A percentile compares a stretch with the other conserved stretches of the same genome.
These are phyloP conservation scores for Cephalopholis sonnerati DNA, from an alignment of 2,113 vertebrate genomes.

Conservation along the genomic window DNA sequence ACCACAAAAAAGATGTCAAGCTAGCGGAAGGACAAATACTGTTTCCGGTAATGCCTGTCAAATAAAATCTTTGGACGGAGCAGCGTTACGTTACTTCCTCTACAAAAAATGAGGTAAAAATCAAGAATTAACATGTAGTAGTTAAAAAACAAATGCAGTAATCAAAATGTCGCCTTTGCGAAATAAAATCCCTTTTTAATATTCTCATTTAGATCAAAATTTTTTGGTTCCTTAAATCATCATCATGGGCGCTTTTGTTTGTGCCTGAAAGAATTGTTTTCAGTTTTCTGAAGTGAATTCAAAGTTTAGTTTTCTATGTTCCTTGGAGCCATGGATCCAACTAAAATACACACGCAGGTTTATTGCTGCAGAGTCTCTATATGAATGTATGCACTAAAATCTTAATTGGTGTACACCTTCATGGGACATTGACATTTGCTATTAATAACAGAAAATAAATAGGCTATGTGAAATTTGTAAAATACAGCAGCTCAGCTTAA, in stretches of 20 bases:
- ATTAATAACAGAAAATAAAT: neutral
- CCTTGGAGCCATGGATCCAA: neutral
- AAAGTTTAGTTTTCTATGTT: neutral
- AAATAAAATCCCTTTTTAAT: neutral
- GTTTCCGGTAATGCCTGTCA: conserved; percentile 58
- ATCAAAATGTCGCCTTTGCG: neutral
- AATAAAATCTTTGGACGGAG: conserved; percentile 37
- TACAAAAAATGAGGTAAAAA: no score
- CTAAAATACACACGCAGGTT: neutral
- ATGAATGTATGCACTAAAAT: neutral
- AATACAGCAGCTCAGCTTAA: neutral
- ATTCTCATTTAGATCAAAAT: neutral
- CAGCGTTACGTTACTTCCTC: no score
- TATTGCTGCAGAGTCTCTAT: neutral
- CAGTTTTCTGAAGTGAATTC: neutral
- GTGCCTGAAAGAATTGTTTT: neutral
- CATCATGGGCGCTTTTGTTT: neutral
- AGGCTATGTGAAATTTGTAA: neutral
- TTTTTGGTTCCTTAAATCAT: neutral
- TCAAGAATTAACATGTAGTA: no score
- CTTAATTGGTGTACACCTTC: neutral
- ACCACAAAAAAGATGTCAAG: conserved; percentile 30
- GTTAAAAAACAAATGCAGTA: neutral
- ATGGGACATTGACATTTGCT: no score
- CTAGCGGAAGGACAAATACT: neutral